phyloP scores from a whole-genome alignment of 2,888 invertebrate genomes.

The Agrilus biguttatus region DNA sequence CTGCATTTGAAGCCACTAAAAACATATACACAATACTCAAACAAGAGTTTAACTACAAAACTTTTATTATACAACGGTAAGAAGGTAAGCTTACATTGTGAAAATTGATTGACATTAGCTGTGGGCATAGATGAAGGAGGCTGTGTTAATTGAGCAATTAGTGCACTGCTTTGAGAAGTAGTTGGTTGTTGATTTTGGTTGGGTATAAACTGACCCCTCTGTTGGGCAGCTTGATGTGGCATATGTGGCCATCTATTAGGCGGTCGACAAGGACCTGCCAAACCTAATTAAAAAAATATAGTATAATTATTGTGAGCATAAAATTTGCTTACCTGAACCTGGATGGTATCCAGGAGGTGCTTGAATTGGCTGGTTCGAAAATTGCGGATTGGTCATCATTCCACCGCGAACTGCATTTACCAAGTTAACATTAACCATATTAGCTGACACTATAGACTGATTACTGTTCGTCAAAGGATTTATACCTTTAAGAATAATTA shows the following conservation, averaged over 20 bases:
- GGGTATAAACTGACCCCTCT: constrained; percentile 23
- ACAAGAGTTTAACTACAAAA: not conserved
- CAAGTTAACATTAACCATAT: constrained; percentile 23
- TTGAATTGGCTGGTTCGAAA: constrained; percentile 25
- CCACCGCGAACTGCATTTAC: constrained; percentile 17
- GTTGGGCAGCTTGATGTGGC: constrained; percentile 42
- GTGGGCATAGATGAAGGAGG: constrained; percentile 37
- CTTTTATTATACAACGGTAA: too few species aligned
- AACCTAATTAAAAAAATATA: constrained; percentile 6
- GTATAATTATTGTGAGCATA: not conserved
- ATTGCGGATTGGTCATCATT: constrained; percentile 16
- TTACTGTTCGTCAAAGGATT: constrained; percentile 15
- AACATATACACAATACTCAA: constrained; percentile 4
- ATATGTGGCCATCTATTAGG: constrained; percentile 48
- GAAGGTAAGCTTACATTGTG: constrained; percentile 24
- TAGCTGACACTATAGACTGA: constrained; percentile 16
- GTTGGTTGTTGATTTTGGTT: constrained; percentile 21
- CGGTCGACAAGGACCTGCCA: constrained; percentile 33
- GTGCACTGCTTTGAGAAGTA: constrained; percentile 35
- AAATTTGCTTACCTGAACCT: constrained; percentile 12
- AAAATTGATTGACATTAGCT: constrained; percentile 32
- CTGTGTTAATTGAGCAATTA: constrained; percentile 42
- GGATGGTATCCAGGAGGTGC: constrained; percentile 37
- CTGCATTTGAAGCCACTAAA: constrained; percentile 17
- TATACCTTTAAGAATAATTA: constrained; percentile 11